A percentile compares a stretch with the other conserved stretches of the same genome.
phyloP scores from a whole-genome alignment of 2,113 vertebrate species.

The Xenopus laevis region DNA sequence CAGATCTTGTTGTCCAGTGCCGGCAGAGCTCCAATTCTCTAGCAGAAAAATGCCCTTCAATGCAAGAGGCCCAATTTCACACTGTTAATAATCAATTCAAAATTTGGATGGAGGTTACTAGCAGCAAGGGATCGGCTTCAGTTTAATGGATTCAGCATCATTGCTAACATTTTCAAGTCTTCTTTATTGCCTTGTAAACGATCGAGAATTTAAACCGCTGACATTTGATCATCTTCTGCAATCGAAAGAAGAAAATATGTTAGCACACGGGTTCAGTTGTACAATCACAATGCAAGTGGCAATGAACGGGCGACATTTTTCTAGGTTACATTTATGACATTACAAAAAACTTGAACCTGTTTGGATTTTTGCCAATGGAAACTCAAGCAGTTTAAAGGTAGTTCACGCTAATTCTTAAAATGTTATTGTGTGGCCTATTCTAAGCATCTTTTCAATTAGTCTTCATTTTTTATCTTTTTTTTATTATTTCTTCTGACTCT shows the following conservation, averaged over 20 bases:
- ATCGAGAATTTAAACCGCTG: neutral
- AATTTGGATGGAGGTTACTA: neutral
- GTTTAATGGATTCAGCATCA: neutral
- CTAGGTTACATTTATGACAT: no score
- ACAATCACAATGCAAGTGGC: no score
- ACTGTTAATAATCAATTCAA: neutral
- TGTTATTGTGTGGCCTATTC: no score
- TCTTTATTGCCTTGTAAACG: neutral
- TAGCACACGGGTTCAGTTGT: neutral
- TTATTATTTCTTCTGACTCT: no score
- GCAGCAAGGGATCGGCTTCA: neutral
- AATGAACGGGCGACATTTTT: no score
- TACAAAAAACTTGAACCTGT: no score
- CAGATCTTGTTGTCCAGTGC: neutral
- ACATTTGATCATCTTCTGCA: neutral
- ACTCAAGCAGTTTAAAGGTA: no score
- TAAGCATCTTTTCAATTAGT: no score
- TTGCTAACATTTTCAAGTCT: no score
- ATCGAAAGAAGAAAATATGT: neutral
- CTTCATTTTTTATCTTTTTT: no score
- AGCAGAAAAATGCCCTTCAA: neutral
- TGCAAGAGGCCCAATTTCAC: neutral
- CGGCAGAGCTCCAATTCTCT: neutral
- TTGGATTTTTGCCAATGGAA: no score
- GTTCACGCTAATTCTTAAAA: no score